Percentiles rank a stretch among this genome's conserved stretches.
phyloP scores from a whole-genome alignment of 2,113 vertebrate species.

The Antechinus stuartii region DNA sequence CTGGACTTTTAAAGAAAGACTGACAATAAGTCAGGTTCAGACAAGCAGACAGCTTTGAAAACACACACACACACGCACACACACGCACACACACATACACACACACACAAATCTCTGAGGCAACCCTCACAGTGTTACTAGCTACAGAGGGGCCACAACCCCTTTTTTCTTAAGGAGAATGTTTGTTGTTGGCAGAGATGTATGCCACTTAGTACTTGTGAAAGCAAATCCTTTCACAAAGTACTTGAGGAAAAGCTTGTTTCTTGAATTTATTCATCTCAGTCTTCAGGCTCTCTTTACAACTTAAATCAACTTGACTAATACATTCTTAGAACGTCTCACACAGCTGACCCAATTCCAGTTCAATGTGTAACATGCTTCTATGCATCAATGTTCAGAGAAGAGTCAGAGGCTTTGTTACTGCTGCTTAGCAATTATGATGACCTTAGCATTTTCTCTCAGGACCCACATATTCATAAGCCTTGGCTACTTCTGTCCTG shows the following conservation, averaged over 20 bases:
- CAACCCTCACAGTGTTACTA: background rate
- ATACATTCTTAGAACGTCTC: background rate
- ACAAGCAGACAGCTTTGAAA: slow-evolving; percentile 27
- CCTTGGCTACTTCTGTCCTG: background rate
- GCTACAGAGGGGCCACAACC: background rate
- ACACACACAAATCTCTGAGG: background rate
- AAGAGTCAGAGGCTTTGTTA: background rate
- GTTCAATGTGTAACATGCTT: background rate
- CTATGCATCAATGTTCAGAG: background rate
- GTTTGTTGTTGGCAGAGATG: background rate
- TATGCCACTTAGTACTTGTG: background rate
- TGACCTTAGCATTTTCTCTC: background rate
- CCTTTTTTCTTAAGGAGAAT: slow-evolving; percentile 13
- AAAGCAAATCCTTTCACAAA: background rate
- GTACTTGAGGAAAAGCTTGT: background rate
- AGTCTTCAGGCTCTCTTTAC: slow-evolving; percentile 1
- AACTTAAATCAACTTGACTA: slow-evolving; percentile 4
- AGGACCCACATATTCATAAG: background rate
- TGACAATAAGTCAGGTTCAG: slow-evolving; percentile 22
- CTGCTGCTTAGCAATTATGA: background rate
- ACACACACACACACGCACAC: background rate
- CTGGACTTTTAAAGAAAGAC: background rate
- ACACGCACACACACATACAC: background rate
- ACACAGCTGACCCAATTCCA: background rate
- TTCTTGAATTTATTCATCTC: slow-evolving; percentile 14